Evolutionary conservation across 2,888 invertebrate species (phyloP).

Genomic region (Habrosyne pyritoides): DNA sequence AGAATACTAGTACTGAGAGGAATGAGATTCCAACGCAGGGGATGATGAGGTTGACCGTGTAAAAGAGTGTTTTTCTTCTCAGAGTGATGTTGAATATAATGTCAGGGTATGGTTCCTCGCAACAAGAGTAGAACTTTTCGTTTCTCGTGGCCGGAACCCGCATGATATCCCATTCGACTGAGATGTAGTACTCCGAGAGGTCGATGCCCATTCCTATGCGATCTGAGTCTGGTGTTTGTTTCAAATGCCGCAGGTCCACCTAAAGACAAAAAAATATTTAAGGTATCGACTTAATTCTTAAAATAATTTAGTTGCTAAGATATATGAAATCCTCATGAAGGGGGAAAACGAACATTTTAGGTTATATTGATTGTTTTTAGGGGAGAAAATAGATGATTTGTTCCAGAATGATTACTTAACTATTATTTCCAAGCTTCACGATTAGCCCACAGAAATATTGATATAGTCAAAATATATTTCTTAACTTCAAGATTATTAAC

Average conservation of each 20-base stretch:
- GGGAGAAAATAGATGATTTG: too few species aligned
- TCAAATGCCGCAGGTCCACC: constrained; percentile 95
- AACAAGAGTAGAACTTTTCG: constrained; percentile 97
- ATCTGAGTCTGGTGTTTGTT: constrained; percentile 94
- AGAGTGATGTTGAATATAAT: constrained; percentile 98
- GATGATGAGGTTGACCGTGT: constrained; percentile 98
- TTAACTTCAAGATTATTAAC: constrained; percentile 14
- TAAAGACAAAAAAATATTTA: constrained; percentile 62
- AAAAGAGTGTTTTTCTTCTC: constrained; percentile 97
- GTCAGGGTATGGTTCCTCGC: constrained; percentile 98
- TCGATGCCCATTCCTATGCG: constrained; percentile 95
- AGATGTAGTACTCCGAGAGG: constrained; percentile 96
- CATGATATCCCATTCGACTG: constrained; percentile 99
- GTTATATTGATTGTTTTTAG: too few species aligned
- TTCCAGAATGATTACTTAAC: too few species aligned
- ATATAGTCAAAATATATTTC: neutral
- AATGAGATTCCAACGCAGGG: constrained; percentile 99
- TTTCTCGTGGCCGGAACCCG: constrained; percentile 94
- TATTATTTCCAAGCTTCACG: too few species aligned
- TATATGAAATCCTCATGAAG: too few species aligned
- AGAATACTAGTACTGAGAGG: constrained; percentile 98
- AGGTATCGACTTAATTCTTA: too few species aligned
- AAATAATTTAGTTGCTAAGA: too few species aligned
- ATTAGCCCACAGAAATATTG: neutral
- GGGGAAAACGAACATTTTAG: too few species aligned